A percentile compares a stretch with the other conserved stretches of the same genome.
Evolutionary conservation across 2,113 vertebrate species (phyloP).

Genomic region (Tupaia chinensis): DNA sequence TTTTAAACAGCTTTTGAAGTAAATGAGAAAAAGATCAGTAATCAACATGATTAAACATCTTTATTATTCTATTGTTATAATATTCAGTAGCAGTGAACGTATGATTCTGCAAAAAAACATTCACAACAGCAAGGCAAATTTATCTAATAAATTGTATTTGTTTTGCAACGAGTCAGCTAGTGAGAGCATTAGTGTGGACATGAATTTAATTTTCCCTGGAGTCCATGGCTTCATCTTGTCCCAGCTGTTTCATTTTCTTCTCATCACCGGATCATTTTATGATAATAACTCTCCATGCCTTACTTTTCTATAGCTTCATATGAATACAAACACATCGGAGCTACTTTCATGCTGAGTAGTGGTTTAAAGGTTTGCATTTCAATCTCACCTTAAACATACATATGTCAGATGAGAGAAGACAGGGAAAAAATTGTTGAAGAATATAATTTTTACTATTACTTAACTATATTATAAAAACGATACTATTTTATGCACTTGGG

Average conservation of each 20-base stretch:
- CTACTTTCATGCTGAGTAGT: constrained; percentile 3
- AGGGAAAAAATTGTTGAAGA: constrained; percentile 11
- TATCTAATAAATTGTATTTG: constrained; percentile 77
- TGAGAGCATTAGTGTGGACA: constrained; percentile 61
- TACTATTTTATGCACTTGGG: too few species aligned
- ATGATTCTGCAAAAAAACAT: constrained; percentile 43
- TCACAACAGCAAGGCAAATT: constrained; percentile 44
- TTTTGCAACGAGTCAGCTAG: constrained; percentile 72
- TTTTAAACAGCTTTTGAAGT: constrained; percentile 8
- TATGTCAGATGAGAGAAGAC: not conserved
- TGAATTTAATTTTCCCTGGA: constrained; percentile 65
- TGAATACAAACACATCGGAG: not conserved
- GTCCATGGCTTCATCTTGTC: constrained; percentile 63
- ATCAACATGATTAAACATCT: constrained; percentile 42
- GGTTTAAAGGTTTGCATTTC: constrained; percentile 30
- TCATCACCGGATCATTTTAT: constrained; percentile 70
- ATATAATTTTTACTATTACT: not conserved
- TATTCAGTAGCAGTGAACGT: constrained; percentile 36
- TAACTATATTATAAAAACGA: not conserved
- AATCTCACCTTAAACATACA: not conserved
- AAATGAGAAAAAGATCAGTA: constrained; percentile 22
- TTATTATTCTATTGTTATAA: not conserved
- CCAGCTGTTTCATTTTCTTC: constrained; percentile 84
- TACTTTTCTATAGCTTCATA: not conserved
- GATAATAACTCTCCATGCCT: constrained; percentile 48